Percentiles rank a stretch among this genome's conserved stretches.
Evolutionary conservation across 2,113 vertebrate species (phyloP).

Genomic region (Nanger granti): DNA sequence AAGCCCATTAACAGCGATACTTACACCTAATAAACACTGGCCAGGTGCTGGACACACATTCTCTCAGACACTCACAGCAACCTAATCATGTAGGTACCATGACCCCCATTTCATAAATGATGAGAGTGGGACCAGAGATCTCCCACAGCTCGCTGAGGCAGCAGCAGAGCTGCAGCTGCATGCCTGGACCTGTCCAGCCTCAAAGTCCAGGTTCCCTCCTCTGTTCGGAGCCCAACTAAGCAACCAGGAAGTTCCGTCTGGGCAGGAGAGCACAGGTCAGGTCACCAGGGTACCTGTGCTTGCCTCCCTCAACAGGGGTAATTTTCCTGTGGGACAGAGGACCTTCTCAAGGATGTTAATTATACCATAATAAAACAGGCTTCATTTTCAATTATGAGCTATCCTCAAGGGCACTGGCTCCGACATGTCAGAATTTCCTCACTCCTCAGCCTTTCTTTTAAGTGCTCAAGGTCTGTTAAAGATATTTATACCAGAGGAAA

Average conservation of each 20-base stretch:
- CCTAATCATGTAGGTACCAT: not conserved
- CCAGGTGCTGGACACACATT: not conserved
- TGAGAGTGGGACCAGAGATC: not conserved
- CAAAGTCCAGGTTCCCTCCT: not conserved
- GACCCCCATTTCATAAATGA: not conserved
- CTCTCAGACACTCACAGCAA: not conserved
- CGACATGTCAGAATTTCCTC: not conserved
- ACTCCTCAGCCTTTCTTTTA: not conserved
- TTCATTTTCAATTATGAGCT: not conserved
- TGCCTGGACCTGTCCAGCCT: not conserved
- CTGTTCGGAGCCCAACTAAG: not conserved
- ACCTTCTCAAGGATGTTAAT: not conserved
- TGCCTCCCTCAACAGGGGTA: not conserved
- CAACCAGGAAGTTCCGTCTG: not conserved
- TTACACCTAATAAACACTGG: not conserved
- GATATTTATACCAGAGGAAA: not conserved
- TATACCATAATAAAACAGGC: not conserved
- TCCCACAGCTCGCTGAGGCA: not conserved
- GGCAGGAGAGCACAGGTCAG: accelerated
- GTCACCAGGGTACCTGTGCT: not conserved
- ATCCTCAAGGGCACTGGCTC: not conserved
- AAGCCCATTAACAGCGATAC: not conserved
- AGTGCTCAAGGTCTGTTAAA: not conserved
- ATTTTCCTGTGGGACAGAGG: not conserved
- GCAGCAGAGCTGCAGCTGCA: accelerated